Base-by-base conservation (phyloP, 1,140 invertebrate genomes). In the Venturia canescens region DNA sequence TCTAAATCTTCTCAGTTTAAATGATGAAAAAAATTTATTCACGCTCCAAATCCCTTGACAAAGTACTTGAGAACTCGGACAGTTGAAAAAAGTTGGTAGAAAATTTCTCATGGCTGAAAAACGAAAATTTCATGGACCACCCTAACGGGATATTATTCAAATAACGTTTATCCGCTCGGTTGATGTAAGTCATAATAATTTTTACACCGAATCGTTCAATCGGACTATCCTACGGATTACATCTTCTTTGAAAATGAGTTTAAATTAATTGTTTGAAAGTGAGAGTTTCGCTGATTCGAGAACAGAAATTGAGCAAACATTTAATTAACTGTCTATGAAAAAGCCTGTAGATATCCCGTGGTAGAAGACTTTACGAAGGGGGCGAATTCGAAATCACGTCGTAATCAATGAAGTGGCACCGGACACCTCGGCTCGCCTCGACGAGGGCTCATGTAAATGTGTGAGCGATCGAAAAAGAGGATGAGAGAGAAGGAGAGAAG, bases 361-460 rank as follows among this genome's bases (percentile, higher is more conserved):
- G 66, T 31, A 53, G 31, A 31, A 44, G 48, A 44, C 77, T 80
- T 81, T 72, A 38, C 78, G 63, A 80, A 82, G 63, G n/a, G 77
- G 80, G 53, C 57, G 72, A 83, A 80, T 86, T 84, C 82, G 83
- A 83, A 72, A 78, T 80, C 26, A 66, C 80, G 70, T 81, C 82
- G 75, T 67, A 84, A 86, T 86, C 84, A 84, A 85, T 84, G 82
- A 85, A 85, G 78, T 86, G 84, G 83, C 83, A 78, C 44, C 69
- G 78, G 81, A 83, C 84, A 83, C 82, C 85, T 84, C 79, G 29
- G 66, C 66, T 69, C 60, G 50, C 18, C 66, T 69, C 31, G 48
- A 50, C 29, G 79, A 53, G 82, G 26, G 27, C 38, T 44, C 44
- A 48, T 31, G 27, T 69, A n/a, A 69, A n/a, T 69, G 27, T 69